Evolutionary conservation across 2,113 vertebrate species (phyloP).

Genomic region (Nothobranchius furzeri): DNA sequence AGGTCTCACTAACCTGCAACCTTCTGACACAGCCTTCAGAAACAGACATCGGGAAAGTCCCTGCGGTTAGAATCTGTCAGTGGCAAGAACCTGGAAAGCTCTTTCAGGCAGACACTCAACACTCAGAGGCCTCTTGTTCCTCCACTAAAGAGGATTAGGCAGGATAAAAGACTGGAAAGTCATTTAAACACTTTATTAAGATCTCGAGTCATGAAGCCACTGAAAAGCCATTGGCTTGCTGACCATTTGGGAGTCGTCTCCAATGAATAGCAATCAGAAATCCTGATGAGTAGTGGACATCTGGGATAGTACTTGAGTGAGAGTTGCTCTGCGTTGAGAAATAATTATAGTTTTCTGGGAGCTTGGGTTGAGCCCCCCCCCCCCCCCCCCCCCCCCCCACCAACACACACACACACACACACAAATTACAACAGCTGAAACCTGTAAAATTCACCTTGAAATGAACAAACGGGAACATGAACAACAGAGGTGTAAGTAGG

Average conservation of each 20-base stretch:
- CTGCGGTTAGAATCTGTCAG: conserved; percentile 54
- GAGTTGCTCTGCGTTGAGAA: conserved; percentile 39
- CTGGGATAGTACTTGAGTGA: conserved; percentile 60
- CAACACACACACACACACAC: too few species aligned
- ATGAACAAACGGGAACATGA: too few species aligned
- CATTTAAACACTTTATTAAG: conserved; percentile 73
- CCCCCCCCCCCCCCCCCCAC: too few species aligned
- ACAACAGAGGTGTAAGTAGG: too few species aligned
- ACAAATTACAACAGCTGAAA: too few species aligned
- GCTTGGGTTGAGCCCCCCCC: not conserved
- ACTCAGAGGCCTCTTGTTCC: conserved; percentile 31
- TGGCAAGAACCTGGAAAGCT: conserved; percentile 71
- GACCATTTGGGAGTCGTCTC: conserved; percentile 48
- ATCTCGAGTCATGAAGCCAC: conserved; percentile 71
- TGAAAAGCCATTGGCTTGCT: conserved; percentile 60
- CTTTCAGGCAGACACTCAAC: conserved; percentile 58
- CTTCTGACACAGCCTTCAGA: conserved; percentile 26
- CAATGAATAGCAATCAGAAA: conserved; percentile 53
- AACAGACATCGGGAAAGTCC: conserved; percentile 66
- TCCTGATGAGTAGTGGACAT: conserved; percentile 55
- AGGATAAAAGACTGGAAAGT: conserved; percentile 60
- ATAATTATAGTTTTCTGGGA: conserved; percentile 32
- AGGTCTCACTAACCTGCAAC: conserved; percentile 37
- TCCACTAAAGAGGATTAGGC: conserved; percentile 37
- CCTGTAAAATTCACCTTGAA: too few species aligned